A percentile compares a stretch with the other conserved stretches of the same genome.
Conservation (phyloP, 2,797 vertebrate species). For the Clarias fuscus region DNA sequence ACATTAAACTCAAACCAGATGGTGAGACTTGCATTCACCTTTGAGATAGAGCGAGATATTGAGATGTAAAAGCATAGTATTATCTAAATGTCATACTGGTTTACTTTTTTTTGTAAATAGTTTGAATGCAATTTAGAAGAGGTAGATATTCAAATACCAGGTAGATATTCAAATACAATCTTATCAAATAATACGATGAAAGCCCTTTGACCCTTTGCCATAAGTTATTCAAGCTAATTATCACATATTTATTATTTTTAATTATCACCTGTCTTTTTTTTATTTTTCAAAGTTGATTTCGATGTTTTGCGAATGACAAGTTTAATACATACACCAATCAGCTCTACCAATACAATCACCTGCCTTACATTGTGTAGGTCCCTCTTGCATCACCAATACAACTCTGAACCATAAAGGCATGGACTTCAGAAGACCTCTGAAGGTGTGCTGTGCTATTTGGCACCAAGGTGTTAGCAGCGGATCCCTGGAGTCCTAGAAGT, state of each 20-base stretch:
- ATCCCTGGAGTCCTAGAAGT: no score
- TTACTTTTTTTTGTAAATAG: neutral
- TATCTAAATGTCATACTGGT: neutral
- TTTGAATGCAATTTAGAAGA: neutral
- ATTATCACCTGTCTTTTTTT: neutral
- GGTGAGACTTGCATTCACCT: neutral
- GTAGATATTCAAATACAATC: neutral
- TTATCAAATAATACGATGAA: neutral
- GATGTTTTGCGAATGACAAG: neutral
- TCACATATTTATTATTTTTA: neutral
- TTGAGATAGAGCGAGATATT: neutral
- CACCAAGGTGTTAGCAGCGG: no score
- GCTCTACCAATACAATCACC: neutral
- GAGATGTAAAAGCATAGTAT: neutral
- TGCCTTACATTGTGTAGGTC: no score
- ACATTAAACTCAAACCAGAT: constrained; percentile 19
- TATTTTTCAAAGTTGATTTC: neutral
- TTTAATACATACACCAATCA: no score
- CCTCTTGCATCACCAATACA: no score
- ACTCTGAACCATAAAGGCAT: neutral
- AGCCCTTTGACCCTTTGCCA: neutral
- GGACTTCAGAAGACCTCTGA: no score
- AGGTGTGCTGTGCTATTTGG: no score
- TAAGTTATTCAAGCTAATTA: constrained; percentile 3
- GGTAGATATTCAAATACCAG: neutral